A percentile compares a stretch with the other conserved stretches of the same genome.
phyloP scores from a whole-genome alignment of 2,113 vertebrate species.

The Lathamus discolor region DNA sequence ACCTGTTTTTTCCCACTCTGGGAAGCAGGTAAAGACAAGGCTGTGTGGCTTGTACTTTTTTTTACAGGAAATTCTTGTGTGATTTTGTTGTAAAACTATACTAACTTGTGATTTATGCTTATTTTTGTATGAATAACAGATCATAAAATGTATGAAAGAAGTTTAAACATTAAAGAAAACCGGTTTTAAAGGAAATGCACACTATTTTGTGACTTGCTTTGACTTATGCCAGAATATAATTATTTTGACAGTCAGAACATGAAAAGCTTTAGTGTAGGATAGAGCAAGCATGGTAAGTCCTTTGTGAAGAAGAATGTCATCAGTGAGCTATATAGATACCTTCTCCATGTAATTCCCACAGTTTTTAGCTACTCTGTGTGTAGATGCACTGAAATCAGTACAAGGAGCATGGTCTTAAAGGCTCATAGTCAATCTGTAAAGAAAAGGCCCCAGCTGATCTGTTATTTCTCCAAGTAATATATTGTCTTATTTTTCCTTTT shows the following conservation, averaged over 20 bases:
- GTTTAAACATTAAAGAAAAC: neutral
- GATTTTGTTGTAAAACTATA: neutral
- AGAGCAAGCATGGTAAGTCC: neutral
- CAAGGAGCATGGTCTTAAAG: neutral
- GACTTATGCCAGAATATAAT: neutral
- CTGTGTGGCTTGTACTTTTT: neutral
- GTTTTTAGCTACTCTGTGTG: neutral
- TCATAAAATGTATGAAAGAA: neutral
- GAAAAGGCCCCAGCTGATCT: neutral
- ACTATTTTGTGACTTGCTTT: neutral
- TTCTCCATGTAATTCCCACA: neutral
- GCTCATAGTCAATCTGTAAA: neutral
- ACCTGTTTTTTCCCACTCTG: neutral
- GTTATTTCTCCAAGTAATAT: neutral
- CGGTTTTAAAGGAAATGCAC: neutral
- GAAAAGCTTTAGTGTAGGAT: neutral
- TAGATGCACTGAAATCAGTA: neutral
- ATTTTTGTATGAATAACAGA: neutral
- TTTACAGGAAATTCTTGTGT: neutral
- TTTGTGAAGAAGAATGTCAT: neutral
- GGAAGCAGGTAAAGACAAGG: neutral
- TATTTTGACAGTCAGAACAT: neutral
- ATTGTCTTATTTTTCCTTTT: neutral
- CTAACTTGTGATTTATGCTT: neutral
- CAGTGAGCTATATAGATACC: neutral